phyloP scores from a whole-genome alignment of 2,888 invertebrate genomes.

The Tenodera sinensis region DNA sequence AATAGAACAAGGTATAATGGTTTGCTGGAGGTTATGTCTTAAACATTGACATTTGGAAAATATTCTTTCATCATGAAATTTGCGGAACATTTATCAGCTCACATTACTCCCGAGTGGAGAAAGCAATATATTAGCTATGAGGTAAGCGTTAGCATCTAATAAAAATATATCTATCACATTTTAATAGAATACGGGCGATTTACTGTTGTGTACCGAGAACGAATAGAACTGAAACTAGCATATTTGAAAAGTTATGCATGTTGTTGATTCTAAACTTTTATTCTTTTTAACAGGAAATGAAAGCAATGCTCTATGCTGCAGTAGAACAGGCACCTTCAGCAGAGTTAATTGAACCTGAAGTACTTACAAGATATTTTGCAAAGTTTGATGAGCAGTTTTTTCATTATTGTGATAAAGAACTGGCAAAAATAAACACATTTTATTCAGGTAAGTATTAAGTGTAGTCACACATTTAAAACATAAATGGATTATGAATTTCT shows the following conservation, averaged over 20 bases:
- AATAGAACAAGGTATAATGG: neutral
- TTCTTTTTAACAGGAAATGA: constrained; percentile 64
- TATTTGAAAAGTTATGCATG: too few relatives aligned
- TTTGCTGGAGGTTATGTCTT: neutral
- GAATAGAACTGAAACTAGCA: too few relatives aligned
- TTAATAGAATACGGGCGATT: too few relatives aligned
- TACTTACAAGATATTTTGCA: constrained; percentile 67
- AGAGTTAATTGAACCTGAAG: constrained; percentile 68
- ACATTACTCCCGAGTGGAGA: constrained; percentile 90
- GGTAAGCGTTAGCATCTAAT: constrained; percentile 44
- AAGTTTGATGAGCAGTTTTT: constrained; percentile 84
- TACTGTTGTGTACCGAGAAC: too few relatives aligned
- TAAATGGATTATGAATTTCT: neutral
- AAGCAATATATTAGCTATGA: constrained; percentile 79
- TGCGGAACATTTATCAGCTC: constrained; percentile 81
- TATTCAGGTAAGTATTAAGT: constrained; percentile 56
- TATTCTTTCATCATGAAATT: constrained; percentile 70
- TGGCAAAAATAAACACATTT: constrained; percentile 85
- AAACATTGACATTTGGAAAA: neutral
- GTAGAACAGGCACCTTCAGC: constrained; percentile 73
- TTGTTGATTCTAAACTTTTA: too few relatives aligned
- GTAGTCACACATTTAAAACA: too few relatives aligned
- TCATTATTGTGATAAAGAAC: constrained; percentile 77
- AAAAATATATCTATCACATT: too few relatives aligned
- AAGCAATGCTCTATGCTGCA: constrained; percentile 74